A percentile compares a stretch with the other conserved stretches of the same genome.
Conservation (phyloP, 2,888 invertebrate species). For the Enchytraeus crypticus region DNA sequence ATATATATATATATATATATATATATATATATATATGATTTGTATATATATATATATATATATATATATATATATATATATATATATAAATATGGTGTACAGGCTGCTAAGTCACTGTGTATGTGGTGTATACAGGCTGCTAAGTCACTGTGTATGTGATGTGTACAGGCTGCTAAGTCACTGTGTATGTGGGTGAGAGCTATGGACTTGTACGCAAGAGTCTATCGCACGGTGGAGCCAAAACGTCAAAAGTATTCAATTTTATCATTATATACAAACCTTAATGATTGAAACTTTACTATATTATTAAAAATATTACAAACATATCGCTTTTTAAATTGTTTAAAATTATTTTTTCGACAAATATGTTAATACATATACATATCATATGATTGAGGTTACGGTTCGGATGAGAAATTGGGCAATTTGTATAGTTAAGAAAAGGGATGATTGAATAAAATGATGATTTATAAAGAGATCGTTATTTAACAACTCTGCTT, state of each 20-base stretch:
- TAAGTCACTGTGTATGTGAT: conserved; percentile 69
- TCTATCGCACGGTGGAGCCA: conserved; percentile 77
- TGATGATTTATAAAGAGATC: no score
- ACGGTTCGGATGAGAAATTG: no score
- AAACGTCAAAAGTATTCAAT: conserved; percentile 66
- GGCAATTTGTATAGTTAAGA: no score
- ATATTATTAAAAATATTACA: background rate
- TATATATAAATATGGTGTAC: no score
- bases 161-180: conserved; percentile 72
- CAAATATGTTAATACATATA: background rate
- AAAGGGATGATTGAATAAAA: no score
- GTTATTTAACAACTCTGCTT: no score
- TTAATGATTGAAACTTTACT: background rate
- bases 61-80: background rate
- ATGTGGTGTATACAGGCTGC: no score
- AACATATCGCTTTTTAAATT: background rate
- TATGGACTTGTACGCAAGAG: conserved; percentile 77
- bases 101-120: background rate
- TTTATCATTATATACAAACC: no score
- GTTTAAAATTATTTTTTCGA: background rate
- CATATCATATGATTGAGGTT: no score
- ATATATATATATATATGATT: no score
- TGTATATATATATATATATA: no score
- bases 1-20: no score
- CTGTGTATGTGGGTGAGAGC: conserved; percentile 88